A percentile compares a stretch with the other conserved stretches of the same genome.
Evolutionary conservation across 2,888 invertebrate species (phyloP).

Genomic region (Apodemia zela): DNA sequence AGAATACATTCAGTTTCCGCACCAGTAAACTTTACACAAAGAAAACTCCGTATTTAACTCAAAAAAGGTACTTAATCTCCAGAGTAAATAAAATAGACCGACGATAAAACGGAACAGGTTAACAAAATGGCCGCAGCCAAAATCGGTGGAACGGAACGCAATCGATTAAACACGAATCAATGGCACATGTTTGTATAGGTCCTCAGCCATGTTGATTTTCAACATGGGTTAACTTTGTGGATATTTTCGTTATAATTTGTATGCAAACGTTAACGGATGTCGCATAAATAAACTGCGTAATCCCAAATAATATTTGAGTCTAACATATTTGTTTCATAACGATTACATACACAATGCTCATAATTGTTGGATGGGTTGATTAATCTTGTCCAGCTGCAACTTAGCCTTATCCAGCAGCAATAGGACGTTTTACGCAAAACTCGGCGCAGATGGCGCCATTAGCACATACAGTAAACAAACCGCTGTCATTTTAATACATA

Average conservation of each 20-base stretch:
- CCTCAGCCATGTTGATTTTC: neutral
- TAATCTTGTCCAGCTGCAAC: no score
- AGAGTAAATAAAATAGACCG: conserved; percentile 12
- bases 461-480: no score
- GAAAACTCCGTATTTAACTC: conserved; percentile 10
- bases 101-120: conserved; percentile 18
- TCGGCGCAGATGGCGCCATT: no score
- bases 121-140: conserved; percentile 21
- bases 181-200: conserved; percentile 21
- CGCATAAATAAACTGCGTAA: neutral
- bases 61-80: conserved; percentile 15
- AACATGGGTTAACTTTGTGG: conserved; percentile 14
- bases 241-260: conserved; percentile 11
- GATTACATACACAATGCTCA: no score
- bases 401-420: no score
- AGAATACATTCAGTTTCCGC: neutral
- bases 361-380: no score
- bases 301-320: no score
- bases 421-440: no score
- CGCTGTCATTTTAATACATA: no score
- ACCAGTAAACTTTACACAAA: conserved; percentile 4
- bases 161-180: conserved; percentile 28
- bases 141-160: conserved; percentile 27
- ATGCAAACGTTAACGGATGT: neutral
- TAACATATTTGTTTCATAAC: no score